phyloP scores from a whole-genome alignment of 2,113 vertebrate species.

The Oryctolagus cuniculus region mOryCun1.1 NC_091447.1:55406001-55406500 shows the following conservation, averaged over 20 bases:
- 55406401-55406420: not conserved
- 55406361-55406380: rapidly evolving
- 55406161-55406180: not conserved
- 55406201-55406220: not conserved
- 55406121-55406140: too few species aligned
- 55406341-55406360: not conserved
- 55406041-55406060: too few species aligned
- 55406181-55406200: rapidly evolving
- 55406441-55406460: too few species aligned
- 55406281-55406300: not conserved
- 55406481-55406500: too few species aligned
- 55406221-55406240: not conserved
- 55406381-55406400: not conserved
- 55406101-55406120: not conserved
- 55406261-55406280: too few species aligned
- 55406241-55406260: not conserved
- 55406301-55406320: not conserved
- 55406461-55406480: too few species aligned
- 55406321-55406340: too few species aligned
- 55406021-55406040: too few species aligned
- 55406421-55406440: too few species aligned
- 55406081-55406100: rapidly evolving
- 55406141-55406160: not conserved
- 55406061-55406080: not conserved
- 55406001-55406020: too few species aligned